Base-by-base conservation (phyloP, 2,113 vertebrate genomes). In the Nanorana parkeri region DNA sequence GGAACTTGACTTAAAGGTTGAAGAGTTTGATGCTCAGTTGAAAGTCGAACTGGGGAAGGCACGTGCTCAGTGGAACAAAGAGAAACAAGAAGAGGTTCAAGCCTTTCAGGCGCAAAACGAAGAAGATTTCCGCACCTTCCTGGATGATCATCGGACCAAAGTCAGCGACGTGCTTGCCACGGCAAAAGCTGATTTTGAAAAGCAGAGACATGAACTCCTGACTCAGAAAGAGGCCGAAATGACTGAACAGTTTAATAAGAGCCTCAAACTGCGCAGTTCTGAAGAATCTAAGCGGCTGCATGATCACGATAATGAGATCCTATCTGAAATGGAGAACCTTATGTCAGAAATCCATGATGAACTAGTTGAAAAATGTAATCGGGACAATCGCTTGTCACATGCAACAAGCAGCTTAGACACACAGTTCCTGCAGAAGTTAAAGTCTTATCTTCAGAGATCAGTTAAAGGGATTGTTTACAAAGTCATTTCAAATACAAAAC, bases 1-100 rank as follows among this genome's bases (percentile, higher is more conserved):
- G 47, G 95, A 95, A 74, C 80, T 97, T 55, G 93, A 96, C 65
- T 86, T 92, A 32, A 91, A 89, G 66, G 87, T 82, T 3, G 89
- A 93, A 79, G 96, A 97, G 89, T 90, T 94, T 84, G 91, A 92
- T 2, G 92, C 89, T 23, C 81, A 92, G 63, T 64, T 97, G 76
- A 96, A 95, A 89, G 95, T 95, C n/a, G 96, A 98, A 85, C 71
- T 98, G 76, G 94, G 94, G 0, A 96, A 91, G 84, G 95, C 95
- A 0, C 90, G 88, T 84, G 93, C 91, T 19, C 91, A 91, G 67
- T 98, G 97, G 96, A 96, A 92, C 88, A 90, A 93, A 87, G 94
- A 97, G 84, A 96, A 96, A 82, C 95, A 96, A 79, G 94, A 97
- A 87, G 96, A 99, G 90, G 90, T 97, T 23, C 86, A 90, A 16